A percentile compares a stretch with the other conserved stretches of the same genome.
These are phyloP conservation scores for Silurus aristotelis DNA, from an alignment of 2,797 vertebrate genomes.

Conservation along the genomic window DNA sequence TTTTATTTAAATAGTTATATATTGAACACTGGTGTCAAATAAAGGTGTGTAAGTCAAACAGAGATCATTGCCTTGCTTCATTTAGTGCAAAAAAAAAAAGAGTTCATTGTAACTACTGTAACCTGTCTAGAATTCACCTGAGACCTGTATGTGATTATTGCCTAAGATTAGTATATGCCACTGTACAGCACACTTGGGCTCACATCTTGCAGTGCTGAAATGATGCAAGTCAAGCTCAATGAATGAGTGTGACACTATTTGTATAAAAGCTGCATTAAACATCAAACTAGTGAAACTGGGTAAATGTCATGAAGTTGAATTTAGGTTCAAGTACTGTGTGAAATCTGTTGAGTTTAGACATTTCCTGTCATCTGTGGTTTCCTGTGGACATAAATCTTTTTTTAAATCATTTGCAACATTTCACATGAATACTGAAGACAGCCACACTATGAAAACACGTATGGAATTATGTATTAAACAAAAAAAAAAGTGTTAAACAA, in stretches of 20 bases:
- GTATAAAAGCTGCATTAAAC: not conserved
- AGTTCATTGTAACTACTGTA: not conserved
- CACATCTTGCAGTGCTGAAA: not conserved
- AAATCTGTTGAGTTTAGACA: not conserved
- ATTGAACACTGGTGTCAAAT: not conserved
- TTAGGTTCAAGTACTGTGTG: not conserved
- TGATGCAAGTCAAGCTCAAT: not conserved
- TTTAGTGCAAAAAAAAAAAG: not conserved
- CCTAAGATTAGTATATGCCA: not conserved
- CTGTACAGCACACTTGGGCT: not conserved
- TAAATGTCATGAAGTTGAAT: not conserved
- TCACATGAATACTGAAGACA: no score
- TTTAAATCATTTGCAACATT: no score
- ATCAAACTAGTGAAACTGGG: not conserved
- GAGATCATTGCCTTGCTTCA: not conserved
- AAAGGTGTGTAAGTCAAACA: not conserved
- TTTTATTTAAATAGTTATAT: not conserved
- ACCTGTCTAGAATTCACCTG: not conserved
- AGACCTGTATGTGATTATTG: not conserved
- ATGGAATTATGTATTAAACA: no score
- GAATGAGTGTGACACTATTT: not conserved
- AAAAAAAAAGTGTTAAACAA: no score
- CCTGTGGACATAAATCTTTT: not conserved
- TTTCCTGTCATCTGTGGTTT: not conserved
- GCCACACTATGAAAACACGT: no score